Conservation (phyloP, 2,888 invertebrate species). For the Quadriops clusia region DNA sequence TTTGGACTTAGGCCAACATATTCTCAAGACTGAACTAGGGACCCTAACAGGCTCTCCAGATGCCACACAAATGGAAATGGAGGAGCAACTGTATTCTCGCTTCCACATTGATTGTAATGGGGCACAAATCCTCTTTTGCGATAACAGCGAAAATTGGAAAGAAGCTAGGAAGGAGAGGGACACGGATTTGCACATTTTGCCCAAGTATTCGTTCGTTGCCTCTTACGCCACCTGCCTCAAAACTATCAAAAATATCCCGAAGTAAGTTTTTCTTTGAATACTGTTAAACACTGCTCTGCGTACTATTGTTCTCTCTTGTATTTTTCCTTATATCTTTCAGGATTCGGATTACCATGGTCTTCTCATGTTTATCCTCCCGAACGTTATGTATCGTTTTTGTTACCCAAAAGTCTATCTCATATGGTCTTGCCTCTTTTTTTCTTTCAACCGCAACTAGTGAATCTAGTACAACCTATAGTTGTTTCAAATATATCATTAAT, state of each 20-base stretch:
- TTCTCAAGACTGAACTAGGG: slow-evolving; percentile 61
- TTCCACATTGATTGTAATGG: slow-evolving; percentile 57
- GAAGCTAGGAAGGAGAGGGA: slow-evolving; percentile 56
- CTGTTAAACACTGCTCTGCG: too few species aligned
- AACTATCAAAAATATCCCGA: slow-evolving; percentile 29
- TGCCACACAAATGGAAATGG: slow-evolving; percentile 70
- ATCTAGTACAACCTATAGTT: too few species aligned
- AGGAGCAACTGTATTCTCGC: slow-evolving; percentile 67
- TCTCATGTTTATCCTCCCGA: too few species aligned
- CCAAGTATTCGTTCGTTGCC: slow-evolving; percentile 43
- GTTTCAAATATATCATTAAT: too few species aligned
- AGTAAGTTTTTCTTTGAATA: slow-evolving; percentile 19
- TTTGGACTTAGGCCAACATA: slow-evolving; percentile 58
- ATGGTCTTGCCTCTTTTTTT: too few species aligned
- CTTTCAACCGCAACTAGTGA: too few species aligned
- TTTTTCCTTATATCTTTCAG: too few species aligned
- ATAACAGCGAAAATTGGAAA: slow-evolving; percentile 61
- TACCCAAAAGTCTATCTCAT: too few species aligned
- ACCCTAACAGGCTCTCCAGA: slow-evolving; percentile 57
- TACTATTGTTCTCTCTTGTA: too few species aligned
- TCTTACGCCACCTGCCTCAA: slow-evolving; percentile 28
- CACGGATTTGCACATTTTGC: slow-evolving; percentile 62
- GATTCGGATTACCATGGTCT: too few species aligned
- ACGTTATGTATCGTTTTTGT: too few species aligned
- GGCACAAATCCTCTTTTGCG: slow-evolving; percentile 50